phyloP scores from a whole-genome alignment of 1,140 invertebrate genomes.

The Atta cephalotes region DNA sequence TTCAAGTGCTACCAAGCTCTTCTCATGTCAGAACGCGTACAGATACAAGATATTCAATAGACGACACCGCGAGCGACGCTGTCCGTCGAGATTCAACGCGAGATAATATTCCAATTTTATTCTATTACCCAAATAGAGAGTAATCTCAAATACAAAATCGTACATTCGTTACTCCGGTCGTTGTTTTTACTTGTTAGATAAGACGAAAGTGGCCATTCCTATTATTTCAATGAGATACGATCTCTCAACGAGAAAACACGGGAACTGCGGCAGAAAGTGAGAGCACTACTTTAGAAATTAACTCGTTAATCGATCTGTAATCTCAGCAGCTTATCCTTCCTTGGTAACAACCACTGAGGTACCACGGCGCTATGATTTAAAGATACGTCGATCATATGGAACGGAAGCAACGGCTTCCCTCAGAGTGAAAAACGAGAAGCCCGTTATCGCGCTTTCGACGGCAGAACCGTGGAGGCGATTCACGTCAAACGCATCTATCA shows the following conservation, averaged over 20 bases:
- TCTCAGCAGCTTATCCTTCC: constrained; percentile 4
- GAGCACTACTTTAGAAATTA: constrained; percentile 30
- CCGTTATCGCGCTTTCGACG: constrained; percentile 70
- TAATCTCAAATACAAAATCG: constrained; percentile 4
- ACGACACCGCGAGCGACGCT: constrained; percentile 12
- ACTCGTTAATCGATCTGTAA: constrained; percentile 17
- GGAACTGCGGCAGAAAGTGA: neutral
- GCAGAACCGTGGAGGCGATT: constrained; percentile 28
- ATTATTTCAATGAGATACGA: constrained; percentile 13
- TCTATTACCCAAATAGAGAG: neutral
- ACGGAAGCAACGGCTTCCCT: constrained; percentile 21
- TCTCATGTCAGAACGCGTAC: constrained; percentile 3
- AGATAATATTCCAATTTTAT: constrained; percentile 38
- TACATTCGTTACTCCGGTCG: neutral
- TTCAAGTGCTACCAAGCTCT: constrained; percentile 61
- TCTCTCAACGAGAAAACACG: neutral
- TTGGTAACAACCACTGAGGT: constrained; percentile 1
- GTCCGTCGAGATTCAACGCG: constrained; percentile 18
- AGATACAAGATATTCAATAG: constrained; percentile 38
- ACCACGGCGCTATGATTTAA: constrained; percentile 36
- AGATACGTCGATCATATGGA: constrained; percentile 50
- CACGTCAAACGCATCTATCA: constrained; percentile 72
- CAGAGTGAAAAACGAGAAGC: constrained; percentile 65
- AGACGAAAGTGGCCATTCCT: constrained; percentile 17
- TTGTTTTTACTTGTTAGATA: neutral